Base-by-base conservation (phyloP, 2,113 vertebrate species). In the Struthio camelus region DNA sequence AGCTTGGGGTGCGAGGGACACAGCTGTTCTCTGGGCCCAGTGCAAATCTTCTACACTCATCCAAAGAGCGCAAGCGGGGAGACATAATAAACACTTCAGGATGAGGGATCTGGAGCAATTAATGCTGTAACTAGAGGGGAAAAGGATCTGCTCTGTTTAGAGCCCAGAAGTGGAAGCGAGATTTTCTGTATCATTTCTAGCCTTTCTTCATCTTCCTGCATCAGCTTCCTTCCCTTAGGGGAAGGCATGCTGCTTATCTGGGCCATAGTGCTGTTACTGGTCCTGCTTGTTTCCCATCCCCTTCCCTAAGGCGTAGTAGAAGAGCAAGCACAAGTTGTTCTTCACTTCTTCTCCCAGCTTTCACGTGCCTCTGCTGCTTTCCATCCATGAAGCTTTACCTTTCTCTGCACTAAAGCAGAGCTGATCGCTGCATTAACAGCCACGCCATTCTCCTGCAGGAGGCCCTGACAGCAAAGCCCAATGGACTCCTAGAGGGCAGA, bases 401-500 rank as follows among this genome's bases (percentile, higher is more conserved):
- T 78, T 75, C 87, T 66, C 38, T 88, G 66, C 18, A 3, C 44
- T 40, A 42, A 78, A 88, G 79, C 0, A 0, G 40, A 69, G 90
- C 7, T 46, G 85, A 88, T 67, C 14, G 67, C 96, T 59, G 85
- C 90, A 42, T 67, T 92, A 86, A 38, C 0, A 94, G 90, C 65
- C 27, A 2, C 10, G 42, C 53, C 28, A 6, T 40, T 62, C 84
- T 62, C 32, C 38, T 28, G 36, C 66, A 30, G 72, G 6, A 82
- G 61, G 22, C 72, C 87, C 86, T 76, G 70, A 89, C 89, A 90
- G 96, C 90, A 75, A 89, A 90, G 32, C 77, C 84, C 92, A 61
- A 83, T 10, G 0, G 65, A 24, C 48, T 96, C 69, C 82, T 71
- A 27, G 87, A 77, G 89, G 78, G 62, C 87, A 95, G 53, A 89